These are phyloP conservation scores for Mesoclemmys tuberculata DNA, from an alignment of 2,113 vertebrate species.

Conservation along the genomic window DNA sequence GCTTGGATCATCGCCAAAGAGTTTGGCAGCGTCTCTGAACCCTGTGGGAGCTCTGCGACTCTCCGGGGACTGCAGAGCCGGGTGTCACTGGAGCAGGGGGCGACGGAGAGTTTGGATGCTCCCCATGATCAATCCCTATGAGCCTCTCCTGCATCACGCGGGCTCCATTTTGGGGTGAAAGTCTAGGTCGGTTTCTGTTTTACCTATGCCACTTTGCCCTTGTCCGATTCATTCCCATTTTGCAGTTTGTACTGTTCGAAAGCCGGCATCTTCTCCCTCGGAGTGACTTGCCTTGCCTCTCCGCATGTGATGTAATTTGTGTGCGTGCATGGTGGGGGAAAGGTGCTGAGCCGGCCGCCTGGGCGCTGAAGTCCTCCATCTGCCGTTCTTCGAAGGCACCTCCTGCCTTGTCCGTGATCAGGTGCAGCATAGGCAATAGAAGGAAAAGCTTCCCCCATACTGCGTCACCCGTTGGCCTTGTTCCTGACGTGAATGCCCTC, in stretches of 20 bases:
- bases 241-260: background rate
- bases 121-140: too few relatives aligned
- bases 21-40: background rate
- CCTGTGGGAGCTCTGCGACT: background rate
- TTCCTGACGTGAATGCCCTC: background rate
- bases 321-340: background rate
- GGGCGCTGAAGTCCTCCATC: background rate
- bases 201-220: background rate
- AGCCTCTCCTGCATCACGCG: background rate
- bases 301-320: background rate
- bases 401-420: background rate
- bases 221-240: background rate
- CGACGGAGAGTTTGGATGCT: background rate
- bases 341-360: background rate
- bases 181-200: background rate
- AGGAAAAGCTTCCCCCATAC: background rate
- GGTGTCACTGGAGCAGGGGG: background rate
- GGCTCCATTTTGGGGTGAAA: background rate
- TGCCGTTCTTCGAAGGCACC: background rate
- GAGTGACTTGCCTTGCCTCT: background rate
- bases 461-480: background rate
- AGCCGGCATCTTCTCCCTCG: background rate
- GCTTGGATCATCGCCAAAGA: background rate
- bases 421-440: background rate
- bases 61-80: background rate